Evolutionary conservation across 1,140 invertebrate genomes (phyloP), one percentile per base, ranked within the genome.

Genomic region (Vanessa atalanta): DNA sequence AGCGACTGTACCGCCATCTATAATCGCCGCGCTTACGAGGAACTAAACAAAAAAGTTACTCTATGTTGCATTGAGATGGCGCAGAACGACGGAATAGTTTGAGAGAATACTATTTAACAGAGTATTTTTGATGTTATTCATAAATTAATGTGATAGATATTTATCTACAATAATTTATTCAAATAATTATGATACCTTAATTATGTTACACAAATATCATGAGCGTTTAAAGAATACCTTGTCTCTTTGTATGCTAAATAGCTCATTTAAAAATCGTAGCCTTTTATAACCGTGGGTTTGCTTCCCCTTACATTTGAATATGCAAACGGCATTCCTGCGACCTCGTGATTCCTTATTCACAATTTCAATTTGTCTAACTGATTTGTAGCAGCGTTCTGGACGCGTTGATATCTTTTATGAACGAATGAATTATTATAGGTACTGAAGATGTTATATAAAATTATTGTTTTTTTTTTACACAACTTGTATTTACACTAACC

Each of bases 1-100:
- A 61, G 65, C 65, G 70, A 71, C 75, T 26, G 64, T 72, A 55
- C 70, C 80, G 85, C 81, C 83, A 82, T 81, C 86, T 88, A 64
- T 60, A 65, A 26, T 61, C 47, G 65, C 20, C 11, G 63, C 31
- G 50, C 9, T 53, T n/a, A 47, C 47, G 9, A 43, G 48, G 65
- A 73, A 72, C 70, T 70, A 70, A 70, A 15, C 13, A 31, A 15
- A 47, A 23, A 31, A 50, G 73, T 78, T 81, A 68, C 51, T 51
- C 31, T 26, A 55, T 53, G 13, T 31, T 57, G 13, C 26, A 20
- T n/a, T 64, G 78, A 83, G 85, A 84, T 87, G 83, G 79, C 75
- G 76, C 47, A 64, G 48, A 15, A 51, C 37, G 6, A 53, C 16
- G 5, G 23, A 14, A 5, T 61, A 2, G 15, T 37, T 61, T 5